phyloP scores from a whole-genome alignment of 2,888 invertebrate species.

The Drosophila rubida region DNA sequence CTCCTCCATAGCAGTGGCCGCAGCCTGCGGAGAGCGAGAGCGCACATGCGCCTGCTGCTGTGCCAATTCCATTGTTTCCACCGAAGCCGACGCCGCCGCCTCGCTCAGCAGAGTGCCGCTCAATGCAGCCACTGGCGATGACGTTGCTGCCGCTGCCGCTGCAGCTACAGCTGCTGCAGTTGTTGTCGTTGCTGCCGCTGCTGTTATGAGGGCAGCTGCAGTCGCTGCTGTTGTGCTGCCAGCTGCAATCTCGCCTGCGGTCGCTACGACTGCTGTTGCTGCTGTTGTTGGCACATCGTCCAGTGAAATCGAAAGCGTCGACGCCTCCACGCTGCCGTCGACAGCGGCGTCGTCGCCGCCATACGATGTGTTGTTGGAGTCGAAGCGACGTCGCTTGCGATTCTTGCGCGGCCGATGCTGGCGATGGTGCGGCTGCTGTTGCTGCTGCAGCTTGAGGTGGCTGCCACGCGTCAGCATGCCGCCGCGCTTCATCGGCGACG shows the following conservation, averaged over 20 bases:
- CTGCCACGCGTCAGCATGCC: constrained; percentile 69
- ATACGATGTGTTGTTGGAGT: constrained; percentile 77
- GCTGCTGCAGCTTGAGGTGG: constrained; percentile 55
- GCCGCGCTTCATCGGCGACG: constrained; percentile 88
- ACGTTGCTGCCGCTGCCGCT: constrained; percentile 28
- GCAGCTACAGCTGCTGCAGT: not conserved
- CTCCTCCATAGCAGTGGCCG: constrained; percentile 57
- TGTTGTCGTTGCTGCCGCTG: constrained; percentile 3
- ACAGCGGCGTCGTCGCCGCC: constrained; percentile 56
- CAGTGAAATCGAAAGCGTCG: constrained; percentile 66
- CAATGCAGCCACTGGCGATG: constrained; percentile 60
- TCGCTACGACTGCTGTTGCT: not conserved
- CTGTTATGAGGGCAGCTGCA: constrained; percentile 6
- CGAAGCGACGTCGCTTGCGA: constrained; percentile 85
- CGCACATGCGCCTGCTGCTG: constrained; percentile 72
- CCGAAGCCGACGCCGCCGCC: constrained; percentile 61
- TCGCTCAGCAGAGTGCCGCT: constrained; percentile 65
- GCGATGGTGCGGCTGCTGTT: constrained; percentile 57
- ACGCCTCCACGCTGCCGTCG: constrained; percentile 32
- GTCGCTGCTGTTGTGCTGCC: constrained; percentile 7
- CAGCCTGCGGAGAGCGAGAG: constrained; percentile 66
- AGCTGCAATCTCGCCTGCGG: constrained; percentile 1
- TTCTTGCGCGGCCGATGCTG: constrained; percentile 87
- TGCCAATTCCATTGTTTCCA: constrained; percentile 63
- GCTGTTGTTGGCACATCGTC: constrained; percentile 23